Evolutionary conservation across 2,797 vertebrate species (phyloP).

Genomic region (Lagorchestes hirsutus): DNA sequence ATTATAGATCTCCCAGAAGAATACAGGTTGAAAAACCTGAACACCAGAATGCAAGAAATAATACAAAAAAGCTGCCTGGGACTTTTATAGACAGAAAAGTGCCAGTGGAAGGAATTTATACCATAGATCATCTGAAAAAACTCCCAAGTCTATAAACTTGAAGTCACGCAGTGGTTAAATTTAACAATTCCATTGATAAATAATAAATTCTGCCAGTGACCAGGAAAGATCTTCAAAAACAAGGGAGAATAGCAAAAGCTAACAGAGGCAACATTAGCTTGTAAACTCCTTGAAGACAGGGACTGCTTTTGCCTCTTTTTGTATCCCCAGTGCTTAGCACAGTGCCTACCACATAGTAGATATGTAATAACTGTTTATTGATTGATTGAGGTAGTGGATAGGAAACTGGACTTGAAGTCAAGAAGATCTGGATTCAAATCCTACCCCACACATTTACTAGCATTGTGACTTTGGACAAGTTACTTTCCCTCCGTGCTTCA

Average conservation of each 20-base stretch:
- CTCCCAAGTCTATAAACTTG: not conserved
- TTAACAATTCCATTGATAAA: not conserved
- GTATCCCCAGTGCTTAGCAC: not conserved
- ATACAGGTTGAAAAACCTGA: not conserved
- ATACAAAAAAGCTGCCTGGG: not conserved
- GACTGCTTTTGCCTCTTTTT: not conserved
- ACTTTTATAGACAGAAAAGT: not conserved
- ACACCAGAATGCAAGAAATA: not conserved
- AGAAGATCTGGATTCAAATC: not conserved
- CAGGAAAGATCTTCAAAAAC: not conserved
- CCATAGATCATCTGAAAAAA: not conserved
- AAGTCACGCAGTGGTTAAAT: not conserved
- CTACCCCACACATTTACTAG: not conserved
- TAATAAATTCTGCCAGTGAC: not conserved
- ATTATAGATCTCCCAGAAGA: not conserved
- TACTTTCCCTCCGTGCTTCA: no score
- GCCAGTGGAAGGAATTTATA: not conserved
- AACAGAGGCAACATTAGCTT: not conserved
- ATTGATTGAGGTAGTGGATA: not conserved
- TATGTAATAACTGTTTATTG: not conserved
- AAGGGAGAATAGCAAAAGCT: not conserved
- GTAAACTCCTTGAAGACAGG: not conserved
- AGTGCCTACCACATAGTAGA: not conserved
- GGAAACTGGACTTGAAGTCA: not conserved
- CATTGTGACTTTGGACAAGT: not conserved